Conservation (phyloP, 2,113 vertebrate species). For the Tychaedon coryphoeus region DNA sequence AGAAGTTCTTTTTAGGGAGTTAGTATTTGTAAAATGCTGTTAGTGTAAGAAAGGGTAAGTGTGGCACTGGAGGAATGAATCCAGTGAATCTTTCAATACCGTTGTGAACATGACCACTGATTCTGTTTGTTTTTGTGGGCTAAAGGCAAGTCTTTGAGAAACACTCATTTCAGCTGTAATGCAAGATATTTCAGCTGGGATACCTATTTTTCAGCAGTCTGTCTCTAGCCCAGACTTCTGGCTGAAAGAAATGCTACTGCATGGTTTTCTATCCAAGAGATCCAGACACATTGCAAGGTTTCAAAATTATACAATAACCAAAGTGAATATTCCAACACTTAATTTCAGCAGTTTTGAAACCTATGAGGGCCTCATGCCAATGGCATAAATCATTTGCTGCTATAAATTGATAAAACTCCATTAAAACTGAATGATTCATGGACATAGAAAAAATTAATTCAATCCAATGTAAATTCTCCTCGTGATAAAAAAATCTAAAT, state of each 20-base stretch:
- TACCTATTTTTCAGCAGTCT: not conserved
- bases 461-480: not conserved
- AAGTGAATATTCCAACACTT: not conserved
- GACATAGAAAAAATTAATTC: not conserved
- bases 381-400: not conserved
- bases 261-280: not conserved
- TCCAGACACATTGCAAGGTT: not conserved
- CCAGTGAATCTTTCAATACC: too few relatives aligned
- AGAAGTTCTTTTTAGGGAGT: not conserved
- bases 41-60: not conserved
- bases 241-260: not conserved
- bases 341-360: not conserved
- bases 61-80: not conserved
- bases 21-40: not conserved
- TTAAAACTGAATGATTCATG: not conserved
- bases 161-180: not conserved
- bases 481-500: not conserved
- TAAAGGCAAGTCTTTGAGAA: not conserved
- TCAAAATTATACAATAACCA: not conserved
- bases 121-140: not conserved
- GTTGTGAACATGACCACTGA: not conserved
- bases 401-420: not conserved
- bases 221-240: not conserved
- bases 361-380: not conserved
- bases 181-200: not conserved